A percentile compares a stretch with the other conserved stretches of the same genome.
phyloP scores from a whole-genome alignment of 1,140 invertebrate genomes.

The Zaprionus ghesquierei region DNA sequence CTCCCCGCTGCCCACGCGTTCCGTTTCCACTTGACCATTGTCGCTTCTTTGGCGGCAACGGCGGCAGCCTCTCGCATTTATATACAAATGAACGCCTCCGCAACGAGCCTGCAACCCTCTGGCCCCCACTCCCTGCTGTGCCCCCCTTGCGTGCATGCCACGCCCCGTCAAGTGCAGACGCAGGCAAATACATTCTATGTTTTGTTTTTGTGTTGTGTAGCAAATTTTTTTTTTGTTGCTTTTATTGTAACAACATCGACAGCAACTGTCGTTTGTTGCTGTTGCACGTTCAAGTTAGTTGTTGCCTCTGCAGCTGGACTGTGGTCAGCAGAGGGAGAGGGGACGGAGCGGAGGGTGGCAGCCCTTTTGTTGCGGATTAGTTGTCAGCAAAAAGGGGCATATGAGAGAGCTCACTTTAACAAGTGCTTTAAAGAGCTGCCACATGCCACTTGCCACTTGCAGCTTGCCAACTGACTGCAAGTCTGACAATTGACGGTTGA shows the following conservation, averaged over 20 bases:
- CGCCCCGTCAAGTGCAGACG: slow-evolving; percentile 74
- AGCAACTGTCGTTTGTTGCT: slow-evolving; percentile 61
- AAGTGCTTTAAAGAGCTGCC: neutral
- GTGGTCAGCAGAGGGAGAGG: neutral
- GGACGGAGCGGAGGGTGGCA: neutral
- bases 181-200: slow-evolving; percentile 72
- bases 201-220: slow-evolving; percentile 38
- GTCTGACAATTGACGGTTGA: neutral
- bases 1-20: neutral
- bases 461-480: neutral
- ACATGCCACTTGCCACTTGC: neutral
- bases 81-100: slow-evolving; percentile 80
- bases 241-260: slow-evolving; percentile 65
- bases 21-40: slow-evolving; percentile 70
- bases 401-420: neutral
- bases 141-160: slow-evolving; percentile 19
- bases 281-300: slow-evolving; percentile 57
- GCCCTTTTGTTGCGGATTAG: slow-evolving; percentile 45
- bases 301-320: slow-evolving; percentile 20
- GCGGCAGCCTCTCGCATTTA: slow-evolving; percentile 49
- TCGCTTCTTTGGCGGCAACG: slow-evolving; percentile 65
- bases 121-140: neutral
- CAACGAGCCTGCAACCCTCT: slow-evolving; percentile 3
- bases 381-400: slow-evolving; percentile 29
- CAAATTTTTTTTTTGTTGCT: slow-evolving; percentile 17